These are phyloP conservation scores for Pogonocichla stellata DNA, from an alignment of 2,113 vertebrate genomes.

Conservation along the genomic window DNA sequence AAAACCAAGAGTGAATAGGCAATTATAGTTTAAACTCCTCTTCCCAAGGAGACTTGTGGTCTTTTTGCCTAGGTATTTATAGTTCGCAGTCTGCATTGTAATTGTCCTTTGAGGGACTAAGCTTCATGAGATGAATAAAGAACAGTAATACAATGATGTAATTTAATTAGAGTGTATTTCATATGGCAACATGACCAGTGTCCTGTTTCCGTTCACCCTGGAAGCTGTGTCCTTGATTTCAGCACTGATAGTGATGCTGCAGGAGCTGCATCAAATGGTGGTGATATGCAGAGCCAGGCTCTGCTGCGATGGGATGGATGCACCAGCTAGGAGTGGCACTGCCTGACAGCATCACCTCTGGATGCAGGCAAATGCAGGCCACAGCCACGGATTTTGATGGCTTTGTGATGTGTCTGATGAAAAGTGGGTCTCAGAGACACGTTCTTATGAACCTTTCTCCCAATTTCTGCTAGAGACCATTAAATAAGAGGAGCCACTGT, in stretches of 20 bases:
- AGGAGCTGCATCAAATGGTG: not conserved
- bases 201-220: not conserved
- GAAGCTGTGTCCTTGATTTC: not conserved
- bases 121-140: not conserved
- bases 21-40: not conserved
- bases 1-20: not conserved
- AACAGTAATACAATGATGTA: not conserved
- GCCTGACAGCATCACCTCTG: not conserved
- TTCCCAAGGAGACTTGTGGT: not conserved
- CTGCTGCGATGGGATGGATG: not conserved
- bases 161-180: not conserved
- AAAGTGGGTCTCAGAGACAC: not conserved
- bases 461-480: not conserved
- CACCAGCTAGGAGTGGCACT: not conserved
- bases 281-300: not conserved
- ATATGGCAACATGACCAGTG: not conserved
- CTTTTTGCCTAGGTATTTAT: not conserved
- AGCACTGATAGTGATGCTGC: not conserved
- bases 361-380: not conserved
- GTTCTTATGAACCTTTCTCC: not conserved
- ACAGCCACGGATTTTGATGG: not conserved
- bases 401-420: not conserved
- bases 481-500: not conserved
- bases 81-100: not conserved
- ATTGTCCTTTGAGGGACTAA: not conserved